Base-by-base conservation (phyloP, 2,888 invertebrate genomes). In the Epirrhoe tristata region DNA sequence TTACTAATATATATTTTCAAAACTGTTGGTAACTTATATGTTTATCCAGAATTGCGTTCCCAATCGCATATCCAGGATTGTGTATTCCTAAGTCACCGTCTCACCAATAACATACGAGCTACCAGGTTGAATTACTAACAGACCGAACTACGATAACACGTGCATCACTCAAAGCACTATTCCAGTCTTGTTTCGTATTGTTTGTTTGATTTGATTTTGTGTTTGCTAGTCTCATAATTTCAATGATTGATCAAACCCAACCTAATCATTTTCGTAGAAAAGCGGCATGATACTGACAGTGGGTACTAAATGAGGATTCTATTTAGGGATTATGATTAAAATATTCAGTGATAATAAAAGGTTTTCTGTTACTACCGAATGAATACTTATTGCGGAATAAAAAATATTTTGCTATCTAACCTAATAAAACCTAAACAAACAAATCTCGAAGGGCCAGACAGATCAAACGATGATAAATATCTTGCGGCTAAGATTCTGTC, bases 181-280 rank as follows among this genome's bases (percentile, higher is more conserved):
- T 59, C 24, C 14, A 10, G 14, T 52, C 52, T 31, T 43, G 31
- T 46, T 52, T 53, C 43, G 8, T 52, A 46, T 17, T 34, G 5
- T 36, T 54, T 36, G 50, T 16, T 55, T 48, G 36, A 24, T 62
- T 50, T 55, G n/a, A 17, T 55, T 54, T 61, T 55, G 36, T 52
- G 34, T 32, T 50, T 58, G 36, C 54, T 59, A 17, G 16, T 53
- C 56, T 60, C 51, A 53, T 57, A 58, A 56, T 57, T 58, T 61
- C 39, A 17, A 64, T 61, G 16, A 60, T 39, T 61, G 16, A 60
- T 39, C 43, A 63, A 24, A 48, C 59, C 50, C 51, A 64, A 60
- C 67, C 67, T 60, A 50, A 58, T 68, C 59, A 63, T 57, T 68
- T 64, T 63, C 58, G 48, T 16, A 60, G 61, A 68, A 58, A 24